Evolutionary conservation across 2,113 vertebrate genomes (phyloP), one percentile per base, ranked within the genome.

Genomic region (Pogonocichla stellata): DNA sequence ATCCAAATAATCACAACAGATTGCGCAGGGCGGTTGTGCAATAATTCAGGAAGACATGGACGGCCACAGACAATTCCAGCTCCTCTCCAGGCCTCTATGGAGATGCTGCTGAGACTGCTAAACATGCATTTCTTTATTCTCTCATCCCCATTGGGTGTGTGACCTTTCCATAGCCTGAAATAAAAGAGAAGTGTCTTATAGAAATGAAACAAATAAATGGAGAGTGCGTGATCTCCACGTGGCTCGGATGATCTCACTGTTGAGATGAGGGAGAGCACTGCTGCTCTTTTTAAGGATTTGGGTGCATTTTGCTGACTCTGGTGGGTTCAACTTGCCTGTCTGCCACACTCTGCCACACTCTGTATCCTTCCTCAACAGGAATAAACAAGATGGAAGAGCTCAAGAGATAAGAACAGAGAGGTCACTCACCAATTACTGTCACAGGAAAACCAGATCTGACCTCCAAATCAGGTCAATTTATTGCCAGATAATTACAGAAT

Each of bases 301-400:
- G 20, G 33, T 43, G 22, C 14, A 8, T 74, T 82, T 90, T 81
- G 19, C 15, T 60, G 73, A 26, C 25, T 19, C 45, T 57, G 45
- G 8, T 25, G 64, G 19, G 18, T 61, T 57, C 60, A 47, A 22
- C 18, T 12, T 74, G 47, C 5, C 45, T 69, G 40, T 47, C 47
- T 75, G 69, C 17, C 11, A 14, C 19, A 40, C 14, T 19, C 43
- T 58, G 22, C 12, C 0, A 0, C 12, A 2, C 28, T 67, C 24
- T 86, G 14, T 48, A 14, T 19, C 40, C 16, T 22, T 84, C 20
- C 47, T 73, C 47, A 34, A 19, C 2, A 60, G 38, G 12, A 61
- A 8, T 47, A 81, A 70, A 34, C 31, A 31, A 71, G 57, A 31
- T 24, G 20, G 56, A 75, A 67, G 50, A 69, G 4, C 3, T 51